These are phyloP conservation scores for Chaetogeoica ovagalla DNA, from an alignment of 2,888 invertebrate genomes.

Conservation along the genomic window DNA sequence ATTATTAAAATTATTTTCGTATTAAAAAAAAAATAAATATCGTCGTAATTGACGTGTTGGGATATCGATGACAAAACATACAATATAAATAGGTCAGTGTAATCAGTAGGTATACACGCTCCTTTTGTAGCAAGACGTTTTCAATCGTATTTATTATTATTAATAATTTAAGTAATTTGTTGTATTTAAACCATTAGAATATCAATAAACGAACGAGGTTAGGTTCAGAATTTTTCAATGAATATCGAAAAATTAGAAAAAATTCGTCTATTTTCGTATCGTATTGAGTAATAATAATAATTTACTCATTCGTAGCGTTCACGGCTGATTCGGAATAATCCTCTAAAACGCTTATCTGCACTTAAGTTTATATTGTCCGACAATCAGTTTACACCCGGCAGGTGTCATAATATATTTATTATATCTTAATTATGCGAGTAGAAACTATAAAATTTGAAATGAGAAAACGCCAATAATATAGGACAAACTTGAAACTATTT, in stretches of 20 bases:
- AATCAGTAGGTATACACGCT: not conserved
- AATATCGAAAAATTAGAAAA: too few species aligned
- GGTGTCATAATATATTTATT: not conserved
- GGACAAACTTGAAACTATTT: not conserved
- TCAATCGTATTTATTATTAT: not conserved
- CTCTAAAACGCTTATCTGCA: too few species aligned
- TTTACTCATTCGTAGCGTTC: too few species aligned
- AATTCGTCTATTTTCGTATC: too few species aligned
- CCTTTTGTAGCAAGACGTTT: not conserved
- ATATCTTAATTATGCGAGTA: not conserved
- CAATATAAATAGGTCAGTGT: not conserved
- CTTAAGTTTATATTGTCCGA: too few species aligned
- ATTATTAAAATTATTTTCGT: not conserved
- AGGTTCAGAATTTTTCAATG: too few species aligned
- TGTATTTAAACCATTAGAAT: not conserved
- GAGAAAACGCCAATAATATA: not conserved
- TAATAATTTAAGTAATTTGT: not conserved
- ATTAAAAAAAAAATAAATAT: not conserved
- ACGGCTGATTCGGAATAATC: too few species aligned
- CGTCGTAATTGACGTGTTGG: not conserved
- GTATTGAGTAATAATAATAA: too few species aligned
- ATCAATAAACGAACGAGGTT: not conserved
- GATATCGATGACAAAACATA: not conserved
- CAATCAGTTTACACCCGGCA: too few species aligned
- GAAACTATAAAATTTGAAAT: not conserved